Conservation (phyloP, 2,113 vertebrate genomes). For the Procavia capensis region DNA sequence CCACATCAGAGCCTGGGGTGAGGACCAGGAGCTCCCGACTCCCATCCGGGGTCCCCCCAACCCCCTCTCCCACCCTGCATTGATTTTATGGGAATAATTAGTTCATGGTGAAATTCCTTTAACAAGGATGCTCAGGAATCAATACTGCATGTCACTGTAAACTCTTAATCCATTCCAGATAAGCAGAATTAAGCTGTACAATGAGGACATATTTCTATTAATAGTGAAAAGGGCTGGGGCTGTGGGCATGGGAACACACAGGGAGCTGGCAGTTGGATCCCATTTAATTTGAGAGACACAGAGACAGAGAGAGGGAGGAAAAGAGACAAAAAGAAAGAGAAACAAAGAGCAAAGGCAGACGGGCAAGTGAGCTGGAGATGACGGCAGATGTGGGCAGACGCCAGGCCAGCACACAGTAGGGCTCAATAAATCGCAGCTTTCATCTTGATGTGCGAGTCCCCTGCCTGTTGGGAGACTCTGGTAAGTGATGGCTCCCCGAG, state of each 20-base stretch:
- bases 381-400: neutral
- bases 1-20: neutral
- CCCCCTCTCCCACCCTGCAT: neutral
- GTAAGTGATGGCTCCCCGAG: neutral
- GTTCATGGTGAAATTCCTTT: conserved; percentile 40
- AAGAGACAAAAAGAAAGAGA: neutral
- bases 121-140: conserved; percentile 63
- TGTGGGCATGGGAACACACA: conserved; percentile 73
- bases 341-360: neutral
- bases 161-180: conserved; percentile 79
- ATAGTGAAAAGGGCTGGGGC: conserved; percentile 78
- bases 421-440: neutral
- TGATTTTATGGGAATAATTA: conserved; percentile 79
- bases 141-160: conserved; percentile 75
- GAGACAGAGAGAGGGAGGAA: conserved; percentile 32
- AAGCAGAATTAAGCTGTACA: conserved; percentile 75
- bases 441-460: rapidly evolving
- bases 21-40: neutral
- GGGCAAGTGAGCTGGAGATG: neutral
- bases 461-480: neutral
- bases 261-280: conserved; percentile 71
- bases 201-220: conserved; percentile 75
- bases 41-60: neutral
- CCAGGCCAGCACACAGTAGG: neutral
- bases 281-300: conserved; percentile 64